Base-by-base conservation (phyloP, 1,140 invertebrate genomes). In the Acarapis woodi region DNA sequence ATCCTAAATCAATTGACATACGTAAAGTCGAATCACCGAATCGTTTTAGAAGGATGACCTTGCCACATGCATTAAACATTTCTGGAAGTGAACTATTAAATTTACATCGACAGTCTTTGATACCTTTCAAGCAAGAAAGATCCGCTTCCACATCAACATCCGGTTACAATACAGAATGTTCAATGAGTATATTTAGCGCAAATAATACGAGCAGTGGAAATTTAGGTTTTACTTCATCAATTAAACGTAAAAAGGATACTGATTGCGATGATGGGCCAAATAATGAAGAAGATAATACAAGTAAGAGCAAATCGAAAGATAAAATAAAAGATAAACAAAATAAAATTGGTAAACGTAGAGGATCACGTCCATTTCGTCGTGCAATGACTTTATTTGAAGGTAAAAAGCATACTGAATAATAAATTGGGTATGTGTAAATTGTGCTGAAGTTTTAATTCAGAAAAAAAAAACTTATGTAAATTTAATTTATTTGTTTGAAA, bases 1-100 rank as follows among this genome's bases (percentile, higher is more conserved):
- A 48, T 24, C 46, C 46, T 9, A 42, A 37, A 10, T 44, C 42
- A 22, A 44, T 48, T n/a, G 46, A 48, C 24, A 39, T 48, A 19
- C 35, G 38, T 16, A 48, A 48, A 39, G 38, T 48, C 4, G 44
- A 46, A n/a, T 44, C 44, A 19, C 46, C 46, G n/a, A 48, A 46
- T 34, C 31, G 46, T 15, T 48, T 46, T 29, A 28, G 45, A 3
- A 23, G 47, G 14, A 46, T 46, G 44, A 47, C 46, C 15, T 32
- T 48, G 2, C 42, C 42, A 25, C 42, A 43, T 34, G 28, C 42
- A 22, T 34, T 41, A 15, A 39, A 43, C 23, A 21, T 43, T 0
- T 38, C 42, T 12, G 38, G 38, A n/a, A 34, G 30, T 32, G 42
- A 43, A 35, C 26, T 43, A 15, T 26, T 40, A 9, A 15, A 26